These are phyloP conservation scores for Nansenia antarctica DNA, from an alignment of 2,113 vertebrate species.

Conservation along the genomic window DNA sequence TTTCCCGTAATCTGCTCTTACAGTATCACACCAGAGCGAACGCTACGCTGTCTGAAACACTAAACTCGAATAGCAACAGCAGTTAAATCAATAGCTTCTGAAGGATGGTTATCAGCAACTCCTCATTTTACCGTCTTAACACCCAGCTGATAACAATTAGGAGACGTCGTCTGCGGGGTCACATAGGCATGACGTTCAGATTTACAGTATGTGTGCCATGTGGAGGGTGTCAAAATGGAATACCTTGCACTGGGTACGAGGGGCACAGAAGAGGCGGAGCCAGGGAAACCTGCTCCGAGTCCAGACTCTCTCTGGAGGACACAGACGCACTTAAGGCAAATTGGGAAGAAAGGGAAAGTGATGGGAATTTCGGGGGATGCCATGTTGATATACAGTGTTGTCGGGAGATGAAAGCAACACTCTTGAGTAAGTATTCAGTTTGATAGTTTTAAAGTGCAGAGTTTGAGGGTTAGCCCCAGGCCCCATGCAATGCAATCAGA, in stretches of 20 bases:
- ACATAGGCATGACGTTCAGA: conserved; percentile 33
- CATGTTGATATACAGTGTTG: too few relatives aligned
- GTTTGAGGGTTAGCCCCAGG: not conserved
- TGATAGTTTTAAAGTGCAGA: not conserved
- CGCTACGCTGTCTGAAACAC: not conserved
- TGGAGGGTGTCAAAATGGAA: conserved; percentile 37
- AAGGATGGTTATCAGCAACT: conserved; percentile 26
- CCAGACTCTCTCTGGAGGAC: conserved; percentile 12
- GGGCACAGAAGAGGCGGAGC: conserved; percentile 15
- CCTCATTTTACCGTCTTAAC: conserved; percentile 31
- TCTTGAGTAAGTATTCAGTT: not conserved
- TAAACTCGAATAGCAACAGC: not conserved
- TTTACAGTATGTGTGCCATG: conserved; percentile 29
- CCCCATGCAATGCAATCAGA: not conserved
- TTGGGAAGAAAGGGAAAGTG: too few relatives aligned
- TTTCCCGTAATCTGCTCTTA: not conserved
- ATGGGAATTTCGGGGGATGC: too few relatives aligned
- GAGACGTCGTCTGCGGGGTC: conserved; percentile 17
- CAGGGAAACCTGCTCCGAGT: conserved; percentile 3
- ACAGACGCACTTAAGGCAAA: not conserved
- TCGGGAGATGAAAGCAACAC: not conserved
- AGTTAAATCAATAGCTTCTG: not conserved
- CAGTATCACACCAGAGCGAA: not conserved
- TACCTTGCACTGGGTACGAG: not conserved
- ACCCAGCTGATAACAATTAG: conserved; percentile 53